Base-by-base conservation (phyloP, 37 sponge, comb jelly and placozoan genomes). In the Dysidea cf. avara region DNA sequence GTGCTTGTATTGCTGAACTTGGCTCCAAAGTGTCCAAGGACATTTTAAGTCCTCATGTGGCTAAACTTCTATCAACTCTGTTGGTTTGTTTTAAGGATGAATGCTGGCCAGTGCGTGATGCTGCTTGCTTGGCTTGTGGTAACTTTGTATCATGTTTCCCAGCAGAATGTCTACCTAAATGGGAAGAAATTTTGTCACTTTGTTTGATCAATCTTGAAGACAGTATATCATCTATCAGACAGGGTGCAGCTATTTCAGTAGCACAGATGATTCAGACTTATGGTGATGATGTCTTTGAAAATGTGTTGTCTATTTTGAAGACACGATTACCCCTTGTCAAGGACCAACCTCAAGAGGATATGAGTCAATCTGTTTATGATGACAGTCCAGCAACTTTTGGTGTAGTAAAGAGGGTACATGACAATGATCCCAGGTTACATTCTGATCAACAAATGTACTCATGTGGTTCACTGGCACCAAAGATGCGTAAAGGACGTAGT, bases 31-130 rank as follows among this genome's bases (percentile, higher is more conserved):
- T 86, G 32, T 46, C 55, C 29, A 9, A 14, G 25, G 85, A 76
- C 22, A 5, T 53, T 43, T 60, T 94, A 39, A 34, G 81, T 38
- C 73, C 82, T 12, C 72, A 75, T 39, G 81, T 93, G 18, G 17
- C 39, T 17, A 24, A 53, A 18, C 88, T 97, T 14, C 35, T 87
- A 28, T 47, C 73, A 11, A 76, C 77, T 6, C 67, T 97, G 5
- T 50, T 97, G 71, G 84, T 70, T 18, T 93, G 94, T 47, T 90
- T 97, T 62, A 77, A 85, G 39, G 98, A 97, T 76, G 92, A 93
- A 32, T 90, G 98, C 78, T 97, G 98, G 98, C 98, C 94, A 36
- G 98, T 97, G 51, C 79, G 98, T 82, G 98, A 97, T 70, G 94
- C 96, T 66, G 92, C 96, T 51, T 96, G 96, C 53, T 60, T 91